Conservation (phyloP, 1,140 invertebrate species). For the Centruroides sculpturatus region DNA sequence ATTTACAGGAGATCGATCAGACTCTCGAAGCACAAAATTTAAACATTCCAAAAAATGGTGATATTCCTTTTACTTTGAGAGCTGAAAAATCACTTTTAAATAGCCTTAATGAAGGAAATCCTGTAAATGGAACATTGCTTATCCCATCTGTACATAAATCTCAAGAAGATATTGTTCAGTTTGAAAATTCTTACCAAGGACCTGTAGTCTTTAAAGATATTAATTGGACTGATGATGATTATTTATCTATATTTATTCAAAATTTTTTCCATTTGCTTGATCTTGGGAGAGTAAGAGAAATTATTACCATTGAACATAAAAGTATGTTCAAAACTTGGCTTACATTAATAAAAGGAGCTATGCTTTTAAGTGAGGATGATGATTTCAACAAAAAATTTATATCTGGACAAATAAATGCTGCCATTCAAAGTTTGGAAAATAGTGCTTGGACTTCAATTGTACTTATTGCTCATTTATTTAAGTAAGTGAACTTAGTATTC, state of each 20-base stretch:
- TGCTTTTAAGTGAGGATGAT: slow-evolving; percentile 5
- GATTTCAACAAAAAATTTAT: slow-evolving; percentile 9
- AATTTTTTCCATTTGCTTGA: slow-evolving; percentile 15
- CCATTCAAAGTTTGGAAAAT: slow-evolving; percentile 8
- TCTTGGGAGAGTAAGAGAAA: slow-evolving; percentile 8
- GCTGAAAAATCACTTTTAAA: background rate
- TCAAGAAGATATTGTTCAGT: background rate
- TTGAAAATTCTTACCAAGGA: background rate
- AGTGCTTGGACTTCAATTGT: slow-evolving; percentile 1
- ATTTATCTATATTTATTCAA: slow-evolving; percentile 7
- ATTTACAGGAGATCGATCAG: too few relatives aligned
- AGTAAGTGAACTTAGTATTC: slow-evolving; percentile 3
- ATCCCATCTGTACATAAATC: background rate
- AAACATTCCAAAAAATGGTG: background rate
- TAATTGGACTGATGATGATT: background rate
- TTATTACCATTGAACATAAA: slow-evolving; percentile 1
- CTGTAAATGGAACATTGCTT: background rate
- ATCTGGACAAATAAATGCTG: slow-evolving; percentile 8
- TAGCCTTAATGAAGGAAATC: slow-evolving; percentile 3
- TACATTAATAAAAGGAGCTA: slow-evolving; percentile 8
- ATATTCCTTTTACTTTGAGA: slow-evolving; percentile 1
- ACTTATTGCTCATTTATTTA: slow-evolving; percentile 7
- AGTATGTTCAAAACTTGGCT: slow-evolving; percentile 7
- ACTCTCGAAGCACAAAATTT: too few relatives aligned
- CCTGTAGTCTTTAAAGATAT: too few relatives aligned